phyloP scores from a whole-genome alignment of 2,797 vertebrate species.

The Platalea minor region DNA sequence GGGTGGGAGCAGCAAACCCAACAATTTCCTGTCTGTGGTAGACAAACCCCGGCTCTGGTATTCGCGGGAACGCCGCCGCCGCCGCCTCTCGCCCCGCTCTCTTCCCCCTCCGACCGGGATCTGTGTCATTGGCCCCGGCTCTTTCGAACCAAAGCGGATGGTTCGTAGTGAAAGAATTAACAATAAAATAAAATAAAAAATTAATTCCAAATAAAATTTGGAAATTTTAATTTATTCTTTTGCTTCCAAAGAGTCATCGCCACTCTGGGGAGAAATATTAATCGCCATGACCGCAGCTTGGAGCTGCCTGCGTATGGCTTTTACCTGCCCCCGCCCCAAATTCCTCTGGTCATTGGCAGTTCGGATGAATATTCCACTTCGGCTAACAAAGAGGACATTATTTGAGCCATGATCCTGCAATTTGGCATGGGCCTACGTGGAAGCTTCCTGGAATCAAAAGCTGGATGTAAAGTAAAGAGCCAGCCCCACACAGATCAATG shows the following conservation, averaged over 20 bases:
- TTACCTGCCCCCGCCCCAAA: neutral
- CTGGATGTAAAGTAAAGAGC: neutral
- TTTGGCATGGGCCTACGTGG: neutral
- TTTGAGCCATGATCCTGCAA: neutral
- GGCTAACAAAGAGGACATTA: constrained; percentile 36
- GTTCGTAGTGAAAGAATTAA: neutral
- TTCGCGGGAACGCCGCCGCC: neutral
- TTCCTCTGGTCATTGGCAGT: neutral
- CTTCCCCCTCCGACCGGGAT: neutral
- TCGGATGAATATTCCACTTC: constrained; percentile 8
- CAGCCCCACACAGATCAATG: fast-evolving
- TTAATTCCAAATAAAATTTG: neutral
- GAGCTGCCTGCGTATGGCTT: neutral
- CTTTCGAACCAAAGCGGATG: neutral
- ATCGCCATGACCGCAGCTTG: neutral
- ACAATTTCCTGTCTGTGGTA: constrained; percentile 88
- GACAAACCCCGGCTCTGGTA: constrained; percentile 6
- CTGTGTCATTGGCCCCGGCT: fast-evolving
- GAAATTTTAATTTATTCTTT: neutral
- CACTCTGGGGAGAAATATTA: neutral
- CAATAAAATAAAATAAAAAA: neutral
- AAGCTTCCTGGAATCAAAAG: neutral
- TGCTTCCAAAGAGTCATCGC: fast-evolving
- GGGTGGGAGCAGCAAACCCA: constrained; percentile 82
- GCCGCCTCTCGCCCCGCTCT: neutral